Percentiles rank a stretch among this genome's conserved stretches.
Evolutionary conservation across 2,888 invertebrate genomes (phyloP).

Genomic region (Panzeria rudis): DNA sequence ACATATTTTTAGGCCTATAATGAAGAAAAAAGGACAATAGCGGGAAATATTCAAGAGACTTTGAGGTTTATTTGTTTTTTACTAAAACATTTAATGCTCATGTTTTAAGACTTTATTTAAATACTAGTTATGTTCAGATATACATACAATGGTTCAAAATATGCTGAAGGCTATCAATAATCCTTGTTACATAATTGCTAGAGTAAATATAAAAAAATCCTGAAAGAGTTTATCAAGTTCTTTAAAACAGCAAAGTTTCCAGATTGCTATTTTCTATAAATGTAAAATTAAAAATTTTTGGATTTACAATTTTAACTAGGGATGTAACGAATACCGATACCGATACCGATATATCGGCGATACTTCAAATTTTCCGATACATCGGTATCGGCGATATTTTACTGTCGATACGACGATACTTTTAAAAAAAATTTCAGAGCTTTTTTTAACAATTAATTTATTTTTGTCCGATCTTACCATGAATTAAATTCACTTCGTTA

Average conservation of each 20-base stretch:
- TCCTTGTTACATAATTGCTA: not conserved
- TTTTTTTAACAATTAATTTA: no score
- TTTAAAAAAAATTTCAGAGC: no score
- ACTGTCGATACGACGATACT: no score
- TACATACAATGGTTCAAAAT: not conserved
- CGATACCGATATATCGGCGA: no score
- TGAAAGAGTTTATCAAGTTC: not conserved
- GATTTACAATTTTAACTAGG: no score
- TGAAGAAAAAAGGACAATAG: slow-evolving; percentile 34
- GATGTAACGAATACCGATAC: no score
- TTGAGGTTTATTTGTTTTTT: slow-evolving; percentile 22
- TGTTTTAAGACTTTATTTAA: slow-evolving; percentile 40
- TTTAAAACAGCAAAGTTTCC: not conserved
- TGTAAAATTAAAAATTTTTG: no score
- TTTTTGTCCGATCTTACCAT: no score
- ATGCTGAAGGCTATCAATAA: slow-evolving; percentile 4
- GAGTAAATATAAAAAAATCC: not conserved
- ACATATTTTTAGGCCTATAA: slow-evolving; percentile 27
- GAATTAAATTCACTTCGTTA: no score
- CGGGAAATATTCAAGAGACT: not conserved
- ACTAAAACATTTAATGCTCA: not conserved
- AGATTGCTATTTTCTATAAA: not conserved
- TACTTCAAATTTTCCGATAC: no score
- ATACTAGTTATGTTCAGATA: slow-evolving; percentile 1
- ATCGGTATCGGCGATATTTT: no score